Percentiles rank a stretch among this genome's conserved stretches.
These are phyloP conservation scores for Aricia artaxerxes DNA, from an alignment of 2,888 invertebrate species.

Conservation along the genomic window DNA sequence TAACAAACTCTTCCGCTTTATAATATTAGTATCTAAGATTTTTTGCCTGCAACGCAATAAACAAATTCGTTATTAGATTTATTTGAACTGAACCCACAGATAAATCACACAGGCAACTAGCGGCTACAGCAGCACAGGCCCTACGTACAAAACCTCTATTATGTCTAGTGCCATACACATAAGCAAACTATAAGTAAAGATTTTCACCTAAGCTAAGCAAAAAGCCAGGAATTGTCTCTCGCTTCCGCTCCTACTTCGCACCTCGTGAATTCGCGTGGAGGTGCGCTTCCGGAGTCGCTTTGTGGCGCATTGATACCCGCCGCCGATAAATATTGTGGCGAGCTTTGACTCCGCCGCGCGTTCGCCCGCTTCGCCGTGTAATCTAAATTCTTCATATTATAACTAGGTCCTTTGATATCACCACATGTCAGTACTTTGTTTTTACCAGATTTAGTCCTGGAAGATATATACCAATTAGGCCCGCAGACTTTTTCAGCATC, in stretches of 20 bases:
- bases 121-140: no score
- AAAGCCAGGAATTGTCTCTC: constrained; percentile 31
- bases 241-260: constrained; percentile 43
- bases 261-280: constrained; percentile 53
- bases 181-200: no score
- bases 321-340: constrained; percentile 79
- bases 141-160: no score
- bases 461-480: neutral
- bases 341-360: constrained; percentile 59
- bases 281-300: constrained; percentile 75
- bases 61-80: no score
- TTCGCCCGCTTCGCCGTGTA: constrained; percentile 40
- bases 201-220: no score
- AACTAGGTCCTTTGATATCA: constrained; percentile 19
- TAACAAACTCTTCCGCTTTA: no score
- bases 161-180: no score
- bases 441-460: neutral
- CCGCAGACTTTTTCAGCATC: neutral
- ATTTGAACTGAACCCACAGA: no score
- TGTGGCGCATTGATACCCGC: constrained; percentile 73
- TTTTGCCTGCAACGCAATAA: no score
- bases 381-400: constrained; percentile 37
- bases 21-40: no score
- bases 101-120: no score
- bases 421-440: neutral